Conservation (phyloP, 2,797 vertebrate genomes). For the Schizothorax lantsangensis region DNA sequence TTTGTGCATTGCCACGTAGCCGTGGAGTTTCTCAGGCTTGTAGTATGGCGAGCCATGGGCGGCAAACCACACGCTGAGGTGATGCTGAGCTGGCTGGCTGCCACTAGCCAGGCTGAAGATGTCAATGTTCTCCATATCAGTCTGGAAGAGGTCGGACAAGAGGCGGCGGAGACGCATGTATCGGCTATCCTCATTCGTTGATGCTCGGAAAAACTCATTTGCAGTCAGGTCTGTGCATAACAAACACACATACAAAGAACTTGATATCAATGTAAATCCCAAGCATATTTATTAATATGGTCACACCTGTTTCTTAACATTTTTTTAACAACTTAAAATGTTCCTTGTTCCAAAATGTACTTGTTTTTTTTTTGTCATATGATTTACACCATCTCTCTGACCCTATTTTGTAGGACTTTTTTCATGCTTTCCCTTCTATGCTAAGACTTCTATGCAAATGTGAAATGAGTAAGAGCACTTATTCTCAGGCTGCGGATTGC, state of each 20-base stretch:
- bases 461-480: slow-evolving; percentile 15
- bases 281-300: neutral
- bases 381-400: neutral
- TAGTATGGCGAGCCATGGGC: slow-evolving; percentile 81
- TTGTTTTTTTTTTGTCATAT: too few relatives aligned
- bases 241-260: slow-evolving; percentile 10
- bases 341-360: neutral
- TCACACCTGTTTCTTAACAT: neutral
- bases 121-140: slow-evolving; percentile 75
- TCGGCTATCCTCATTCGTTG: slow-evolving; percentile 72
- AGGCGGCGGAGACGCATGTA: slow-evolving; percentile 77
- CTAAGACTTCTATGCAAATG: slow-evolving; percentile 11
- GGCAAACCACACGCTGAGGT: slow-evolving; percentile 84
- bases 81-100: slow-evolving; percentile 59
- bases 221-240: slow-evolving; percentile 78
- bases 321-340: neutral
- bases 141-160: slow-evolving; percentile 81
- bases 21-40: slow-evolving; percentile 85
- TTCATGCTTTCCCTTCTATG: neutral
- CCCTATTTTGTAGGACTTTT: neutral
- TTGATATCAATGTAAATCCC: neutral
- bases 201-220: slow-evolving; percentile 80
- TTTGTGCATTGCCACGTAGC: slow-evolving; percentile 81
- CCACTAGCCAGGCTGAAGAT: slow-evolving; percentile 83
- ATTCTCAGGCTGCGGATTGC: neutral